Evolutionary conservation across 2,888 invertebrate species (phyloP), one percentile per base, ranked within the genome.

Genomic region (Pseudanteris insignis): DNA sequence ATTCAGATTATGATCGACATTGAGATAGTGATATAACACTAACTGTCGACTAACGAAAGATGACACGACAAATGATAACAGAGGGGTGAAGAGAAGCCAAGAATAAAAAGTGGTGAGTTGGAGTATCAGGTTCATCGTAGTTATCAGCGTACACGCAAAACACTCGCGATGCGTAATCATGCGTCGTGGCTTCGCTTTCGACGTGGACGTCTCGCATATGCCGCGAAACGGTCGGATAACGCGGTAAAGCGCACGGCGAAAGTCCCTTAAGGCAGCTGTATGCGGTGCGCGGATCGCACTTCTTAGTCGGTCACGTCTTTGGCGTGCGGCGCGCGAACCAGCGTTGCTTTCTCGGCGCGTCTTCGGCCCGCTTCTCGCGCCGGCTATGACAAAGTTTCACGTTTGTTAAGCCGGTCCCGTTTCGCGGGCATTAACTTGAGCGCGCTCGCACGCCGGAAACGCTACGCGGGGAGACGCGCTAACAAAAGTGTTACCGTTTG

Each of bases 291-390:
- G 24, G 50, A 48, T 36, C 38, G 37, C 50, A 26, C 44, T 59
- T 65, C 38, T 59, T 59, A 59, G 59, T 55, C 64, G 47, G 44
- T 41, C 54, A 41, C 48, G 57, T n/a, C 53, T 53, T 53, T 28
- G 24, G 37, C 43, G 48, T 26, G 33, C 53, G 44, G 26, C 40
- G 40, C 33, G 48, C 48, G 37, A 33, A n/a, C n/a, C 28, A 46
- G 37, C 32, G 33, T 51, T 40, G 62, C 65, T 65, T 65, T 62
- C 65, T 53, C 59, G 37, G 2, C 58, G 50, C 51, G 36, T 54
- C 44, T 30, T 21, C 48, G 21, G 21, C 21, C 64, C 48, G 59
- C 46, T 64, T 64, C 64, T 55, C 64, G 55, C 32, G 51, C 32
- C 10, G n/a, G n/a, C n/a, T n/a, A n/a, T n/a, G n/a, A n/a, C n/a